phyloP scores from a whole-genome alignment of 2,113 vertebrate species.

The Catharus fuscescens region DNA sequence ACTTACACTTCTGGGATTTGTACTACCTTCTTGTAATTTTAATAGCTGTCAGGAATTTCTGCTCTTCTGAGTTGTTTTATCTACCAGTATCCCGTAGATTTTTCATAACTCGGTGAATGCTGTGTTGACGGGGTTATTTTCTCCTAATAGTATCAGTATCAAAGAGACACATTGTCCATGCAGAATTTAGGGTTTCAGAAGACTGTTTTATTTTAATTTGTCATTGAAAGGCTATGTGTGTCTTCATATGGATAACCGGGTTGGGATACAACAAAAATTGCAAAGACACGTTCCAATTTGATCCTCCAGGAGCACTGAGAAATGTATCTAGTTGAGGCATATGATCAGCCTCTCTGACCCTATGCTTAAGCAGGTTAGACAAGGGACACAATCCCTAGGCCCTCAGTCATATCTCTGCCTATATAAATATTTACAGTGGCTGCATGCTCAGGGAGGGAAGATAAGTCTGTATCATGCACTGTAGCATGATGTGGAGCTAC shows the following conservation, averaged over 20 bases:
- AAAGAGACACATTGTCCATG: background rate
- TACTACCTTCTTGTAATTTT: background rate
- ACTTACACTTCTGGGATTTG: conserved; percentile 19
- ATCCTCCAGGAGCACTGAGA: background rate
- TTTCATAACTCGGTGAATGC: background rate
- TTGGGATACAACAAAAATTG: background rate
- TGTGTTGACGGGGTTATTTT: background rate
- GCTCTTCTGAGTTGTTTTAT: background rate
- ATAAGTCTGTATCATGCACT: background rate
- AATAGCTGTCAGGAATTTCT: conserved; percentile 4
- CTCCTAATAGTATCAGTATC: background rate
- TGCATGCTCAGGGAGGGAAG: background rate
- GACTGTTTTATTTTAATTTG: background rate
- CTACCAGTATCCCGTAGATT: background rate
- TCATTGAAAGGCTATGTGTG: background rate
- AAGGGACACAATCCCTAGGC: background rate
- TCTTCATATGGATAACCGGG: background rate
- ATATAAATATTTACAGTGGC: background rate
- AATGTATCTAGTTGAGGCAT: background rate
- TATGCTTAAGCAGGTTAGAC: background rate
- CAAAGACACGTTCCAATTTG: background rate
- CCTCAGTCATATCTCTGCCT: background rate
- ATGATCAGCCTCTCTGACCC: background rate
- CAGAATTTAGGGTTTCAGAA: background rate
- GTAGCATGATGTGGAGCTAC: background rate